Percentiles rank a stretch among this genome's conserved stretches.
Conservation (phyloP, 1,140 invertebrate genomes). For the Caenorhabditis tropicalis region DNA sequence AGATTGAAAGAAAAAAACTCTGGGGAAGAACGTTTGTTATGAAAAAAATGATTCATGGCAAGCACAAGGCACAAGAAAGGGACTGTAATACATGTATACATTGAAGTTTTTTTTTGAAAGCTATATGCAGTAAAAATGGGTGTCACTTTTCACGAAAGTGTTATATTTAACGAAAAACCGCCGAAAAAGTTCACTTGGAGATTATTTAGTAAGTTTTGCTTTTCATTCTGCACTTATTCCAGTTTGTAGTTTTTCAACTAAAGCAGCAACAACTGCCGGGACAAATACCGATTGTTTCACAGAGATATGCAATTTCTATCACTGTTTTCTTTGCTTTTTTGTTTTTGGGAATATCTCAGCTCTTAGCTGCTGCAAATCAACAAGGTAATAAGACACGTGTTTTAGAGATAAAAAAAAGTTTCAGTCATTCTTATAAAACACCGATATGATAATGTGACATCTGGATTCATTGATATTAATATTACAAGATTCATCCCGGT, state of each 20-base stretch:
- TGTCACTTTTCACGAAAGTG: conserved; percentile 20
- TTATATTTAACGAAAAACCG: not conserved
- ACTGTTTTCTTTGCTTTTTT: conserved; percentile 10
- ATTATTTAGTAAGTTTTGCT: not conserved
- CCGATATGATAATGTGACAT: not conserved
- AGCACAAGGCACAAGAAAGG: not conserved
- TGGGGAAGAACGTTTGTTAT: not conserved
- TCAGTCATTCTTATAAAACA: not conserved
- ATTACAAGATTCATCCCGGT: not conserved
- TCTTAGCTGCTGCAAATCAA: not conserved
- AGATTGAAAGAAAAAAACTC: not conserved
- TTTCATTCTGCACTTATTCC: no score
- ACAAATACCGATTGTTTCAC: not conserved
- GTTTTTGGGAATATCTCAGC: conserved; percentile 5
- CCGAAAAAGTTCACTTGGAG: not conserved
- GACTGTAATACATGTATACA: not conserved
- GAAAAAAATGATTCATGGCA: not conserved
- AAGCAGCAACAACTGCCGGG: conserved; percentile 10
- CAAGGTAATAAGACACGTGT: not conserved
- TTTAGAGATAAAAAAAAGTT: no score
- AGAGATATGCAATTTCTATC: not conserved
- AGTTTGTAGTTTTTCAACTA: not conserved
- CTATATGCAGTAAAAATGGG: not conserved
- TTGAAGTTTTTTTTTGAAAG: not conserved
- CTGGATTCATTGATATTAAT: not conserved